Evolutionary conservation across 2,113 vertebrate species (phyloP), one percentile per base, ranked within the genome.

Genomic region (Ictalurus furcatus): DNA sequence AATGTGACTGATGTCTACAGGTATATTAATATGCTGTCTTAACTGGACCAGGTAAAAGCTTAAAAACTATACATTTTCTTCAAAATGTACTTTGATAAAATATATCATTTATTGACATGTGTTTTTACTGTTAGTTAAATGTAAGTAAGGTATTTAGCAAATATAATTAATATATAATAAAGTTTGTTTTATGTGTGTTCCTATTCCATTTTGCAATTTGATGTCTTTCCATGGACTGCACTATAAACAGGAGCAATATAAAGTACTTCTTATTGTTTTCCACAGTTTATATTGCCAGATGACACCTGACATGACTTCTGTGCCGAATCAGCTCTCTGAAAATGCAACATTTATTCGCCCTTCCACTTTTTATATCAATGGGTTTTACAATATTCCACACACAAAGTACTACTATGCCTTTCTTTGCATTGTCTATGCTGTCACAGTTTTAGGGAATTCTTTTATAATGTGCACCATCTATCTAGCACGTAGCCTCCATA

Each of bases 321-420:
- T 44, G 5, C 3, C 40, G 40, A 44, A 44, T 44, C 0, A 0
- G 5, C 40, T 83, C 80, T 86, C 83, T 88, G 88, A 48, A 84
- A 96, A 95, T 61, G 87, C 87, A 6, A 93, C 94, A 6, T 91
- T 94, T 92, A 76, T 94, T 67, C 93, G 19, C 65, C 95, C 95
- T 79, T 65, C 88, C 2, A 90, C 92, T 86, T 96, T 95, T 76
- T 93, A 93, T 63, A 94, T 96, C 59, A 91, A 23, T 19, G 95
- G 95, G 13, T 85, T 95, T 90, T 25, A 85, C 17, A 93, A 93
- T 4, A 88, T 95, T 1, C 91, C 89, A 4, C 89, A 94, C 71
- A 89, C 92, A 0, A 91, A 92, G 1, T 93, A 94, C 88, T 96
- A 94, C 88, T 95, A 93, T 67, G 58, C 93, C 6, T 95, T 95